These are phyloP conservation scores for Scaptomyza polygonia DNA, from an alignment of 2,888 invertebrate species.

Conservation along the genomic window DNA sequence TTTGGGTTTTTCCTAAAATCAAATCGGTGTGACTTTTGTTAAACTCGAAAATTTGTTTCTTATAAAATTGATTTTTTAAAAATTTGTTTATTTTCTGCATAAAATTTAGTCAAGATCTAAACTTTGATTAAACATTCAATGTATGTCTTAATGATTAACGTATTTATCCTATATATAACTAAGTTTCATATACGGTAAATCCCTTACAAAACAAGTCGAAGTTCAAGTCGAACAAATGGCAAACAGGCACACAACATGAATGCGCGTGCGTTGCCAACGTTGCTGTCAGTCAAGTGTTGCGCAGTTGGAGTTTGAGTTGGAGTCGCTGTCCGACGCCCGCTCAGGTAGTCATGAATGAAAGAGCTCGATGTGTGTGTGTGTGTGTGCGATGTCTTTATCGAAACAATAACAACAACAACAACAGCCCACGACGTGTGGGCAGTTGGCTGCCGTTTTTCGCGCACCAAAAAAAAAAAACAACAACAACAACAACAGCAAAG, in stretches of 20 bases:
- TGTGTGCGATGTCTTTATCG: constrained; percentile 58
- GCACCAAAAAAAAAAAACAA: constrained; percentile 43
- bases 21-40: too few relatives aligned
- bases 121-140: too few relatives aligned
- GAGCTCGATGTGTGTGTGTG: constrained; percentile 10
- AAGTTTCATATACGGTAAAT: constrained; percentile 3
- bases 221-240: constrained; percentile 4
- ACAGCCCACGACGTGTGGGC: constrained; percentile 61
- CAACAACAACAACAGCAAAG: constrained; percentile 5
- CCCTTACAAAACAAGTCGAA: constrained; percentile 4
- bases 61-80: too few relatives aligned
- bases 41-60: too few relatives aligned
- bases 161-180: too few relatives aligned
- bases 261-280: constrained; percentile 30
- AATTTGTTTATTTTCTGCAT: too few relatives aligned
- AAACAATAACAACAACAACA: constrained; percentile 19
- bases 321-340: constrained; percentile 26
- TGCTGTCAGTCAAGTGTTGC: constrained; percentile 15
- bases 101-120: too few relatives aligned
- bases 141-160: too few relatives aligned
- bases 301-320: constrained; percentile 13
- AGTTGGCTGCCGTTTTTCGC: constrained; percentile 72
- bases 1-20: too few relatives aligned
- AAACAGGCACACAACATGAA: constrained; percentile 22
- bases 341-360: constrained; percentile 63